Evolutionary conservation across 2,797 vertebrate genomes (phyloP).

Genomic region (Schizothorax lantsangensis): DNA sequence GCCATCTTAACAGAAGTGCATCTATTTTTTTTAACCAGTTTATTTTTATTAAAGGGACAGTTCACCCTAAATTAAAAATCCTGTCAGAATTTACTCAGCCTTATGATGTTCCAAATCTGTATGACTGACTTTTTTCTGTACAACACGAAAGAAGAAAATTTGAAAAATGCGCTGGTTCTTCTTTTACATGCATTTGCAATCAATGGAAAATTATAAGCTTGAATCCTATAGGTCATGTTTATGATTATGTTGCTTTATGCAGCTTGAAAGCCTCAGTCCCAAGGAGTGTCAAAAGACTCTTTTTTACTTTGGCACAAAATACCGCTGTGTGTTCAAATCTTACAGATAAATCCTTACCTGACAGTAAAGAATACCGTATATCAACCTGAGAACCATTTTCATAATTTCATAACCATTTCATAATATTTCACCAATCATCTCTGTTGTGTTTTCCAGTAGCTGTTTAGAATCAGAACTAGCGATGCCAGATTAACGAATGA

Average conservation of each 20-base stretch:
- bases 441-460: neutral
- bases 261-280: neutral
- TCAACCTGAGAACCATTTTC: neutral
- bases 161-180: neutral
- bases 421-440: neutral
- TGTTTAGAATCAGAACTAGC: neutral
- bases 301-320: neutral
- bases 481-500: neutral
- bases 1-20: neutral
- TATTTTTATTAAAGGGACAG: neutral
- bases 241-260: neutral
- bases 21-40: slow-evolving; percentile 3
- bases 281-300: too few relatives aligned
- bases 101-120: neutral
- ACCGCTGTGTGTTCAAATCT: neutral
- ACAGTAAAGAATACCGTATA: neutral
- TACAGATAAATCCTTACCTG: neutral
- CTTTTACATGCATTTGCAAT: neutral
- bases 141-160: neutral
- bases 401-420: too few relatives aligned
- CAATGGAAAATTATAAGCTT: neutral
- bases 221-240: neutral
- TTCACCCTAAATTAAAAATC: neutral
- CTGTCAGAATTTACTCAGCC: neutral
- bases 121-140: neutral